Percentiles rank a stretch among this genome's conserved stretches.
phyloP scores from a whole-genome alignment of 2,797 vertebrate genomes.

The Squalus acanthias region DNA sequence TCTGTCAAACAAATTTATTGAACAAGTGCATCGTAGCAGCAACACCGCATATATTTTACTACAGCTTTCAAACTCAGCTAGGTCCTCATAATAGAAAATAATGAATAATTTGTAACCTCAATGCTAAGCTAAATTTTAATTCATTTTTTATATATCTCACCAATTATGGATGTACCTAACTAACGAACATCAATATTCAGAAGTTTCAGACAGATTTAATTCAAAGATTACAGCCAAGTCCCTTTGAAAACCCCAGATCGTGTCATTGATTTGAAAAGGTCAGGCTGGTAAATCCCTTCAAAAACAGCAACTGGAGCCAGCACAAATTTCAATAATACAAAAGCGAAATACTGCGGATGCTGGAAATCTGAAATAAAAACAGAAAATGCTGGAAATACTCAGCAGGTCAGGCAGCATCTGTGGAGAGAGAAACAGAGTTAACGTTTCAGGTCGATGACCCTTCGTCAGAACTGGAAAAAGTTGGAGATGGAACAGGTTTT shows the following conservation, averaged over 20 bases:
- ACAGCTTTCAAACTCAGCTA: not conserved
- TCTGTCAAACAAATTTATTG: not conserved
- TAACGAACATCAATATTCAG: not conserved
- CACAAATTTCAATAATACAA: no score
- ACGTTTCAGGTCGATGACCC: no score
- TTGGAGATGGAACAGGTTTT: no score
- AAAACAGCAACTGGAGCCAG: not conserved
- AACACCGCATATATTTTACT: not conserved
- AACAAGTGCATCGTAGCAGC: not conserved
- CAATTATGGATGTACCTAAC: not conserved
- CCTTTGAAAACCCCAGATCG: not conserved
- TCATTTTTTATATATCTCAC: not conserved
- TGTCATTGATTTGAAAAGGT: not conserved
- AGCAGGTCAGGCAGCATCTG: no score
- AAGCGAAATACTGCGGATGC: no score
- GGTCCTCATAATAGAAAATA: not conserved
- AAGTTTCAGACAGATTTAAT: not conserved
- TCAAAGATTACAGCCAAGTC: not conserved
- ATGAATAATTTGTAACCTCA: not conserved
- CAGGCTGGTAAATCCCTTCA: not conserved
- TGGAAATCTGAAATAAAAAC: no score
- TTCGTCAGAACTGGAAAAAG: no score
- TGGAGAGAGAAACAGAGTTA: no score
- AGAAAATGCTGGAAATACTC: no score
- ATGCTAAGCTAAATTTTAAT: not conserved